Conservation (phyloP, 2,888 invertebrate genomes). For the Hirtodrosophila confusa region DNA sequence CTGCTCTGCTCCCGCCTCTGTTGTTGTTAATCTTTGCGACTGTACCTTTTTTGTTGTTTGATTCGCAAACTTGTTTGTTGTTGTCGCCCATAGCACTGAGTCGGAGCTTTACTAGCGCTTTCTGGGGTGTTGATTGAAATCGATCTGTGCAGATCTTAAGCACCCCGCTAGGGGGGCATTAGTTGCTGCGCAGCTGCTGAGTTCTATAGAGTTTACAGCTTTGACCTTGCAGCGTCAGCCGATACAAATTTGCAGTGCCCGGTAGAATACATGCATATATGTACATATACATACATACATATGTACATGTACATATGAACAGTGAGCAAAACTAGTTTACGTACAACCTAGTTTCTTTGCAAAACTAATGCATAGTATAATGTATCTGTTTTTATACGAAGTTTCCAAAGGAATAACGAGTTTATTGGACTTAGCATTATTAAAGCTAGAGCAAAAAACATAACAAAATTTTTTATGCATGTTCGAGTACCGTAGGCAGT, state of each 20-base stretch:
- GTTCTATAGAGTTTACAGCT: slow-evolving; percentile 5
- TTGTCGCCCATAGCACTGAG: slow-evolving; percentile 29
- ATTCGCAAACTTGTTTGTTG: slow-evolving; percentile 63
- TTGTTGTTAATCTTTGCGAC: slow-evolving; percentile 70
- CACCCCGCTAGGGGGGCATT: slow-evolving; percentile 6
- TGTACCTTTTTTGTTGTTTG: slow-evolving; percentile 75
- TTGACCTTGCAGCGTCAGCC: slow-evolving; percentile 66
- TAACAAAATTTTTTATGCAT: too few relatives aligned
- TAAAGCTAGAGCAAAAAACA: too few relatives aligned
- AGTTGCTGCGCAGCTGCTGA: slow-evolving; percentile 24
- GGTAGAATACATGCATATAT: slow-evolving; percentile 6
- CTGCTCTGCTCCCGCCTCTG: slow-evolving; percentile 28
- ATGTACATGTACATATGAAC: slow-evolving; percentile 5
- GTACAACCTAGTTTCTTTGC: too few relatives aligned
- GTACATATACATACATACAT: background rate
- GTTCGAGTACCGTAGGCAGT: too few relatives aligned
- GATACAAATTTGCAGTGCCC: slow-evolving; percentile 27
- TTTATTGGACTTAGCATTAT: too few relatives aligned
- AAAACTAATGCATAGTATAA: too few relatives aligned
- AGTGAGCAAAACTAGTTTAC: too few relatives aligned
- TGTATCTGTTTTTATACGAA: too few relatives aligned
- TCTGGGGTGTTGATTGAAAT: slow-evolving; percentile 66
- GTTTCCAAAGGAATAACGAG: too few relatives aligned
- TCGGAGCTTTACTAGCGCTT: slow-evolving; percentile 31
- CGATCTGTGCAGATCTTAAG: slow-evolving; percentile 50